Conservation (phyloP, 2,113 vertebrate species). For the Siphamia tubifer region DNA sequence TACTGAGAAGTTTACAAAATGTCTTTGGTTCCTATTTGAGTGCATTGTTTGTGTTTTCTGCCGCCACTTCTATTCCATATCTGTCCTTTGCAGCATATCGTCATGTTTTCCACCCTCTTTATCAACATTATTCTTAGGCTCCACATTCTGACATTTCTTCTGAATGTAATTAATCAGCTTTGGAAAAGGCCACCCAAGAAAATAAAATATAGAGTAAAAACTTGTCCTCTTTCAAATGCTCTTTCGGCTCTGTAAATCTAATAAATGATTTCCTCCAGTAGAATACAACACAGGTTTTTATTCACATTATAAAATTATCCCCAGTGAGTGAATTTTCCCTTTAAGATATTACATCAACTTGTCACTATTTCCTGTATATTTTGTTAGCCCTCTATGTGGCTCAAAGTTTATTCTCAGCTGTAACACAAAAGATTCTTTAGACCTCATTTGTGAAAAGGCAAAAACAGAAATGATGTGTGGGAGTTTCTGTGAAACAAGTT, state of each 20-base stretch:
- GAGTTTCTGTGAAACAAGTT: not conserved
- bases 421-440: not conserved
- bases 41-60: too few relatives aligned
- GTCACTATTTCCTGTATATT: not conserved
- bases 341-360: not conserved
- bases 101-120: not conserved
- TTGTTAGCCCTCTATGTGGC: not conserved
- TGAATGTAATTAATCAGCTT: not conserved
- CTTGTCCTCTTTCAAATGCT: slow-evolving; percentile 1
- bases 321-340: not conserved
- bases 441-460: not conserved
- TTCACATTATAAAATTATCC: slow-evolving; percentile 2
- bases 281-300: not conserved
- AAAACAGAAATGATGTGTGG: not conserved
- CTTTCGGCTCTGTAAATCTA: slow-evolving; percentile 34
- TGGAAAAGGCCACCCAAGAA: not conserved
- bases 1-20: too few relatives aligned
- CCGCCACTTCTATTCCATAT: too few relatives aligned
- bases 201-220: not conserved
- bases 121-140: not conserved
- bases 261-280: slow-evolving; percentile 17
- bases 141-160: not conserved
- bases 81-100: not conserved
- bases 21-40: too few relatives aligned
- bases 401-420: not conserved